These are phyloP conservation scores for Phylloscopus trochilus DNA, from an alignment of 2,113 vertebrate genomes.

Conservation along the genomic window DNA sequence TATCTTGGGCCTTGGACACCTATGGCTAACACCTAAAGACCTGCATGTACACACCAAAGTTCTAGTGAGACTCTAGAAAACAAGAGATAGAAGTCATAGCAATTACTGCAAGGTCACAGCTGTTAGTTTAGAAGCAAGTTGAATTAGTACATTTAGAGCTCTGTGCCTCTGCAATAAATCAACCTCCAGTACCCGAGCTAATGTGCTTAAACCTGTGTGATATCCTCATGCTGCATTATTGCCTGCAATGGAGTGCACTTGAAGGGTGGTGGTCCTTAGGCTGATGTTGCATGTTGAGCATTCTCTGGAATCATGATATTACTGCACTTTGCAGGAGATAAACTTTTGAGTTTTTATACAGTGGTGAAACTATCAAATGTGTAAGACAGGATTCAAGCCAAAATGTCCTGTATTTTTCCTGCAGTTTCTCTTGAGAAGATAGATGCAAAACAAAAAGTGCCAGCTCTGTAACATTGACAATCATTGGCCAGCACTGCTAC, in stretches of 20 bases:
- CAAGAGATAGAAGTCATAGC: not conserved
- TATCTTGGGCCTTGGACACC: not conserved
- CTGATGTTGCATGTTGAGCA: not conserved
- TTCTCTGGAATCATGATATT: not conserved
- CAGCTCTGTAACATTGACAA: not conserved
- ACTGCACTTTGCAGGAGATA: not conserved
- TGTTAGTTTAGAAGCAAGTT: not conserved
- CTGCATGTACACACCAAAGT: not conserved
- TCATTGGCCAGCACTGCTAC: not conserved
- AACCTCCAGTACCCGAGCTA: not conserved
- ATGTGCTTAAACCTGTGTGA: not conserved
- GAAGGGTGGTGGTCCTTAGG: not conserved
- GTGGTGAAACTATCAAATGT: not conserved
- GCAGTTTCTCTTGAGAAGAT: not conserved
- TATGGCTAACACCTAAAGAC: not conserved
- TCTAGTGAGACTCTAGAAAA: not conserved
- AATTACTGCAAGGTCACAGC: constrained; percentile 34
- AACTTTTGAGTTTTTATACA: not conserved
- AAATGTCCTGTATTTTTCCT: not conserved
- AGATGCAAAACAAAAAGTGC: not conserved
- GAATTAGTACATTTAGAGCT: not conserved
- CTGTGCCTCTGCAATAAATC: not conserved
- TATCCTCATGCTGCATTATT: not conserved
- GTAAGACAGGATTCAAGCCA: not conserved
- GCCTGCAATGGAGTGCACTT: not conserved